Base-by-base conservation (phyloP, 2,113 vertebrate genomes). In the Formicarius rufipectus region DNA sequence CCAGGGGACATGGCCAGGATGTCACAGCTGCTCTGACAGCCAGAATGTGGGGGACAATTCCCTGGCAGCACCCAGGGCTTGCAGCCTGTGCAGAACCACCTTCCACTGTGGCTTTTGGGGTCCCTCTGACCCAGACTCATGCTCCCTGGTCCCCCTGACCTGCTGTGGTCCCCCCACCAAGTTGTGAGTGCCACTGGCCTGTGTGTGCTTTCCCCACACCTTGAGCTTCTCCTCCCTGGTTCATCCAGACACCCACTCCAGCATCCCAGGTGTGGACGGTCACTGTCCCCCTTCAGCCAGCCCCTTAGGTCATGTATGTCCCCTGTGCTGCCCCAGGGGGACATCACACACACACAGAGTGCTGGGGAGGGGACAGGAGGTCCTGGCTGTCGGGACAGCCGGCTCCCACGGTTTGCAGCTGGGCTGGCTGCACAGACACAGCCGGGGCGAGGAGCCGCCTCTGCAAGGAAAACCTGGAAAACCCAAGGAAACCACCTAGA, bases 221-320 rank as follows among this genome's bases (percentile, higher is more conserved):
- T 10, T 13, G 31, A 3, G 12, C 35, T 63, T 42, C 55, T 21
- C 60, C 22, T 18, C 16, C 20, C 14, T 8, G 2, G 4, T 10
- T 62, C 4, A 6, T 31, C 30, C 1, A 1, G 35, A 17, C 0
- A 1, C 50, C 28, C 42, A 28, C 9, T 17, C 24, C 40, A 17
- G 2, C 6, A 53, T 24, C 47, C 30, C 1, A 0, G 40, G 6
- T 1, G 1, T 0, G 0, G 44, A 10, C 19, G 6, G 3, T n/a
- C 14, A 2, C 59, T 69, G 68, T 10, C 13, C 25, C 27, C n/a
- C 23, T n/a, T 58, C 5, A 50, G 25, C 45, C 14, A 4, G 6
- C 7, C 63, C 1, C 0, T 7, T 2, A 8, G 62, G 50, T 56
- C 62, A 37, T 2, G 0, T 9, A 5, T 16, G 76, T 56, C 27